Percentiles rank a stretch among this genome's conserved stretches.
phyloP scores from a whole-genome alignment of 2,797 vertebrate species.

The Brachymystax lenok region DNA sequence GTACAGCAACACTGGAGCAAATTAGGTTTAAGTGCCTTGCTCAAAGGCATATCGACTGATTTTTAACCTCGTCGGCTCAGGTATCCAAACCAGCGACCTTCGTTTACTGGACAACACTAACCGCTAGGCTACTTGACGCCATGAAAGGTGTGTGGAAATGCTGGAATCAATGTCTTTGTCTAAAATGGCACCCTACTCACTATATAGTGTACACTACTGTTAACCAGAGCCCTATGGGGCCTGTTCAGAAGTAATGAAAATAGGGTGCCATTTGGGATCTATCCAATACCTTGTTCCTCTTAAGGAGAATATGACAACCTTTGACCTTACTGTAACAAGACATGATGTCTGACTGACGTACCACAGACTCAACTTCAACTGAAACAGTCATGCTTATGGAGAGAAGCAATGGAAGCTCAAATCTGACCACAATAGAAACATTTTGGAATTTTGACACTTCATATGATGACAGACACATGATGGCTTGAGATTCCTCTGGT shows the following conservation, averaged over 20 bases:
- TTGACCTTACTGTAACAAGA: constrained; percentile 59
- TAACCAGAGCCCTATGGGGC: background rate
- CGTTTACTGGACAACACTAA: too few relatives aligned
- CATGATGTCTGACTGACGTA: constrained; percentile 40
- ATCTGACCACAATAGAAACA: constrained; percentile 53
- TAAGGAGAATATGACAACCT: constrained; percentile 44
- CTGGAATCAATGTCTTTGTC: constrained; percentile 7
- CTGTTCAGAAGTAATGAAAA: background rate
- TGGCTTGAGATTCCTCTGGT: constrained; percentile 72
- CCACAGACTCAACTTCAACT: constrained; percentile 61
- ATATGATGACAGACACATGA: constrained; percentile 38
- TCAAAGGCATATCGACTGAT: too few relatives aligned
- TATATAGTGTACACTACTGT: background rate
- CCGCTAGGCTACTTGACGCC: too few relatives aligned
- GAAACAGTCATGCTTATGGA: constrained; percentile 79
- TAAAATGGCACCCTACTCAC: background rate
- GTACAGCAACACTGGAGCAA: too few relatives aligned
- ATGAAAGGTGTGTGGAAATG: constrained; percentile 39
- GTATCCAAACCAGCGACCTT: too few relatives aligned
- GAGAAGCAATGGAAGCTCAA: constrained; percentile 73
- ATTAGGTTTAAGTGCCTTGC: too few relatives aligned
- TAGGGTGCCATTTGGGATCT: background rate
- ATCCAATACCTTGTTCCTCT: constrained; percentile 15
- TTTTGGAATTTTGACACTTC: constrained; percentile 51
- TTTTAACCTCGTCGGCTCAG: too few relatives aligned